Evolutionary conservation across 2,888 invertebrate genomes (phyloP).

Genomic region (Drosophila recens): DNA sequence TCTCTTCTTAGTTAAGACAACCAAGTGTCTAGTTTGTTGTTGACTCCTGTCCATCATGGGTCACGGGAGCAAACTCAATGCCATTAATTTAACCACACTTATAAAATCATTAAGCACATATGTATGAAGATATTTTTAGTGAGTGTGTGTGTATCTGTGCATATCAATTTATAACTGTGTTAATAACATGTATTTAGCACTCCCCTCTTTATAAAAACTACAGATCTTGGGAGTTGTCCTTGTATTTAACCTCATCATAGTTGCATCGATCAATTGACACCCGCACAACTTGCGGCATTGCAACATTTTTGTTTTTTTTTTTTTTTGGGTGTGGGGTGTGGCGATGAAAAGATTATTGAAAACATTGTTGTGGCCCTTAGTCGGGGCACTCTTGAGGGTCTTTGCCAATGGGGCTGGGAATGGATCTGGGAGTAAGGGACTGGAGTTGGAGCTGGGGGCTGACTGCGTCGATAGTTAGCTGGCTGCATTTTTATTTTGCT

Average conservation of each 20-base stretch:
- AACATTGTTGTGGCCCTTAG: constrained; percentile 70
- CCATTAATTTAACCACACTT: constrained; percentile 68
- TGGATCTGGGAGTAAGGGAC: background rate
- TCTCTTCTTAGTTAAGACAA: background rate
- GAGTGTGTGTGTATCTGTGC: constrained; percentile 21
- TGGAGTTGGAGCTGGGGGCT: constrained; percentile 5
- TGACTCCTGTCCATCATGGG: background rate
- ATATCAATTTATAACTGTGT: constrained; percentile 61
- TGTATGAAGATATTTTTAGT: constrained; percentile 28
- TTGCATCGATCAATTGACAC: constrained; percentile 75
- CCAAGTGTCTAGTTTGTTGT: background rate
- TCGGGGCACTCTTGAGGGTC: constrained; percentile 16
- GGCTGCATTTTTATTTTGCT: constrained; percentile 71
- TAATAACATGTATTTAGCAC: constrained; percentile 62
- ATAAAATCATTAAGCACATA: constrained; percentile 67
- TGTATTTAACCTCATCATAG: constrained; percentile 18
- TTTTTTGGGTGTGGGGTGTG: constrained; percentile 22
- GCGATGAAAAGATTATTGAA: constrained; percentile 73
- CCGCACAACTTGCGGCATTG: constrained; percentile 55
- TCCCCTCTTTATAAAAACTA: background rate
- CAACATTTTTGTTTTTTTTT: background rate
- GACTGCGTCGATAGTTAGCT: constrained; percentile 40
- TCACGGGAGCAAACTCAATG: constrained; percentile 29
- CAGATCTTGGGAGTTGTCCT: constrained; percentile 11
- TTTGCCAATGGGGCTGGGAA: constrained; percentile 4